phyloP scores from a whole-genome alignment of 2,888 invertebrate genomes.

The Sinohyriopsis cumingii region DNA sequence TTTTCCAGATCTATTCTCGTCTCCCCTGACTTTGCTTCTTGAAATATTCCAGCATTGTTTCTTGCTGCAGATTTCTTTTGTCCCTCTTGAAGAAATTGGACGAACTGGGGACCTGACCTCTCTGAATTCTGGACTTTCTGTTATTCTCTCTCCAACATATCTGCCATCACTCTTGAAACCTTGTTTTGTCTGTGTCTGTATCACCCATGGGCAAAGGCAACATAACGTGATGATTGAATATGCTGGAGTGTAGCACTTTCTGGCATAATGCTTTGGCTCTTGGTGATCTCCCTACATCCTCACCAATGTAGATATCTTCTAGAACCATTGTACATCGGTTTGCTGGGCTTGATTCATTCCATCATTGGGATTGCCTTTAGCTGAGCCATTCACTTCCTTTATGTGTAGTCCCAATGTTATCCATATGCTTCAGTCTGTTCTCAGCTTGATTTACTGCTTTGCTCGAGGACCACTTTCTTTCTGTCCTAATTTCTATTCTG shows the following conservation, averaged over 20 bases:
- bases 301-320: too few relatives aligned
- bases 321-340: too few relatives aligned
- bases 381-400: too few relatives aligned
- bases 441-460: too few relatives aligned
- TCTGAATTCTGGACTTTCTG: background rate
- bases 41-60: background rate
- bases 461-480: too few relatives aligned
- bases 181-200: conserved; percentile 2
- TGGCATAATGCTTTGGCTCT: background rate
- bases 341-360: too few relatives aligned
- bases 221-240: background rate
- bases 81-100: conserved; percentile 1
- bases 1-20: conserved; percentile 1
- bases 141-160: conserved; percentile 7
- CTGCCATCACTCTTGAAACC: background rate
- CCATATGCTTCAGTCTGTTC: too few relatives aligned
- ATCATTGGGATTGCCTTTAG: too few relatives aligned
- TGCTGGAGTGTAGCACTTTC: conserved; percentile 1
- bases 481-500: too few relatives aligned
- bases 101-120: background rate
- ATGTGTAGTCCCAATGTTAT: too few relatives aligned
- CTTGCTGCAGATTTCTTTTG: conserved; percentile 3
- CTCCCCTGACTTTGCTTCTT: conserved; percentile 1
- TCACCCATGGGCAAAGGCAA: conserved; percentile 2
- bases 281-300: too few relatives aligned